phyloP scores from a whole-genome alignment of 2,113 vertebrate species.

The Eubucco bourcierii region DNA sequence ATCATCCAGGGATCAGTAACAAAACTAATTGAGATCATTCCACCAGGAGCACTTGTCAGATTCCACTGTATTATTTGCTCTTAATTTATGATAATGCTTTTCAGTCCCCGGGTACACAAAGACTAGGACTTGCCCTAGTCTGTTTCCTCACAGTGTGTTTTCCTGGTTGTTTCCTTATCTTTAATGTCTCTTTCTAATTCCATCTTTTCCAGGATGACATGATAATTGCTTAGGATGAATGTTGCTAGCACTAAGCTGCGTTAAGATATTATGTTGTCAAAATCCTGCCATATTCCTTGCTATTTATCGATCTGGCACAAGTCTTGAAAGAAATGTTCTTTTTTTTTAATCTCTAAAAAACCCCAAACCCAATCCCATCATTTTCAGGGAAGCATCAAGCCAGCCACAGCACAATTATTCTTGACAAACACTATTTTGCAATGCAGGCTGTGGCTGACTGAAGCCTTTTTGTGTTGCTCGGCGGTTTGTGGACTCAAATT shows the following conservation, averaged over 20 bases:
- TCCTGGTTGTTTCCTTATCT: background rate
- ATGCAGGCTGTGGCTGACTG: background rate
- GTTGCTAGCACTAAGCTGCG: background rate
- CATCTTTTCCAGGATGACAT: background rate
- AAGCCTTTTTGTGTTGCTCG: background rate
- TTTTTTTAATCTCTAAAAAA: background rate
- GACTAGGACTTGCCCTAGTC: background rate
- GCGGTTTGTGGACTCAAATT: background rate
- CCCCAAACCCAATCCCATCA: accelerated
- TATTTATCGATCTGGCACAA: background rate
- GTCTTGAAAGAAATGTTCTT: background rate
- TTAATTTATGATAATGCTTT: background rate
- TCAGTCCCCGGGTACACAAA: background rate
- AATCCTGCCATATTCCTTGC: background rate
- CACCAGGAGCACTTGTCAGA: background rate
- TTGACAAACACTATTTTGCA: background rate
- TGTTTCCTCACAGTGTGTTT: background rate
- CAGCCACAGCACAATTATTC: background rate
- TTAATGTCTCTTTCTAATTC: background rate
- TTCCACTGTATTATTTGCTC: background rate
- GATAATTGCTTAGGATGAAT: background rate
- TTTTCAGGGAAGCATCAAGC: background rate
- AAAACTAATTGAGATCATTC: background rate
- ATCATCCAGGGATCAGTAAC: background rate
- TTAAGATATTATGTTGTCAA: background rate